Evolutionary conservation across 2,888 invertebrate species (phyloP).

Genomic region (Prosopocoilus inquinatus): DNA sequence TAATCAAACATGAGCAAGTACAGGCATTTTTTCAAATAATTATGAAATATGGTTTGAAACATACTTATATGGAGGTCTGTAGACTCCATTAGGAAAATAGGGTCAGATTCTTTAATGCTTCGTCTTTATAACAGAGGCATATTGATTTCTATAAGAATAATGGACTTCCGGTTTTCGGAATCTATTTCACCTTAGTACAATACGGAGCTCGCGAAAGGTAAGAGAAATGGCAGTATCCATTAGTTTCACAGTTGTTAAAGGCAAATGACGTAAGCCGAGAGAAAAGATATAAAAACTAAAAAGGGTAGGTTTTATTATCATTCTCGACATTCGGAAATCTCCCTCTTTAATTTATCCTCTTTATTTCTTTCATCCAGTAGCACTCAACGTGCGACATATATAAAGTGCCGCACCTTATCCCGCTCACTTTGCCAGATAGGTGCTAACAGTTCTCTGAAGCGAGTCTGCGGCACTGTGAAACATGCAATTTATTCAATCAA

Average conservation of each 20-base stretch:
- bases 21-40: no score
- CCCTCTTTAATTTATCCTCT: slow-evolving; percentile 42
- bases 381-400: slow-evolving; percentile 39
- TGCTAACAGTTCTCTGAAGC: slow-evolving; percentile 9
- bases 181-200: slow-evolving; percentile 33
- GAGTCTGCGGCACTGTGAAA: slow-evolving; percentile 8
- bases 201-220: slow-evolving; percentile 42
- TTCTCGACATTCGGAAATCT: slow-evolving; percentile 39
- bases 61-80: no score
- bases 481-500: slow-evolving; percentile 27
- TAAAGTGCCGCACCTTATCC: slow-evolving; percentile 36
- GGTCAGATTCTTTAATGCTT: slow-evolving; percentile 3
- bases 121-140: not conserved
- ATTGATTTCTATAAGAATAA: slow-evolving; percentile 44
- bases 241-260: slow-evolving; percentile 49
- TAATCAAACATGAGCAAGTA: no score
- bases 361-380: slow-evolving; percentile 38
- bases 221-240: slow-evolving; percentile 43
- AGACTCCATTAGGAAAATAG: no score
- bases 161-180: slow-evolving; percentile 37
- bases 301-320: slow-evolving; percentile 46
- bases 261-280: slow-evolving; percentile 46
- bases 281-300: slow-evolving; percentile 41
- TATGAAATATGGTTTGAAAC: no score
- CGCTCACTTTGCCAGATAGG: slow-evolving; percentile 18